These are phyloP conservation scores for Sebastes nivosus DNA, from an alignment of 2,797 vertebrate species.

Conservation along the genomic window DNA sequence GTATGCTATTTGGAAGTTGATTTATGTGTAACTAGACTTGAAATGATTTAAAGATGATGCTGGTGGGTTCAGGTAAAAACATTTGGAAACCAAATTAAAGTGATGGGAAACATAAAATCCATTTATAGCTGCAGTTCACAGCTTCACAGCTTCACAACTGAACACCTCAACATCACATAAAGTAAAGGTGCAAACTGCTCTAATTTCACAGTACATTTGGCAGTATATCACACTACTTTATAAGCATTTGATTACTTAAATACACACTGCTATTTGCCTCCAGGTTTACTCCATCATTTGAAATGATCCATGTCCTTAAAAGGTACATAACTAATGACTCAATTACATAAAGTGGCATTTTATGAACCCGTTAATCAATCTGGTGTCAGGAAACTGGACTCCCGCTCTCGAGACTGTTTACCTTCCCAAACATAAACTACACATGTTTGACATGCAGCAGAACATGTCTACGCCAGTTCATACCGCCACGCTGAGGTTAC, in stretches of 20 bases:
- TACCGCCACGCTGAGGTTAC: slow-evolving; percentile 20
- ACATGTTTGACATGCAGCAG: slow-evolving; percentile 34
- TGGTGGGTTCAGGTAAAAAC: background rate
- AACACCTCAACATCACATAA: background rate
- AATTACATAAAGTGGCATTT: background rate
- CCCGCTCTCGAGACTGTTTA: background rate
- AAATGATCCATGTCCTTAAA: background rate
- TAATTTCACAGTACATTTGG: background rate
- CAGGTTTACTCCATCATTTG: background rate
- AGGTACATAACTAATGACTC: background rate
- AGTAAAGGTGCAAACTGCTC: background rate
- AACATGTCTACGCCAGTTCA: background rate
- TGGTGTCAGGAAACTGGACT: slow-evolving; percentile 15
- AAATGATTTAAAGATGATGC: background rate
- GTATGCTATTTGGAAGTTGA: background rate
- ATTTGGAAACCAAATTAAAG: background rate
- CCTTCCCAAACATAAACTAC: slow-evolving; percentile 29
- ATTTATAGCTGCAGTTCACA: background rate
- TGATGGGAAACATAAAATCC: background rate
- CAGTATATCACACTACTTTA: background rate
- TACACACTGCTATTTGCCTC: background rate
- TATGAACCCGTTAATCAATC: background rate
- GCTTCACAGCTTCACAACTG: background rate
- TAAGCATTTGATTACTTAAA: background rate
- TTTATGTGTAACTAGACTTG: background rate